Percentiles rank a stretch among this genome's conserved stretches.
Evolutionary conservation across 1,140 invertebrate genomes (phyloP).

Genomic region (Chionoecetes opilio): DNA sequence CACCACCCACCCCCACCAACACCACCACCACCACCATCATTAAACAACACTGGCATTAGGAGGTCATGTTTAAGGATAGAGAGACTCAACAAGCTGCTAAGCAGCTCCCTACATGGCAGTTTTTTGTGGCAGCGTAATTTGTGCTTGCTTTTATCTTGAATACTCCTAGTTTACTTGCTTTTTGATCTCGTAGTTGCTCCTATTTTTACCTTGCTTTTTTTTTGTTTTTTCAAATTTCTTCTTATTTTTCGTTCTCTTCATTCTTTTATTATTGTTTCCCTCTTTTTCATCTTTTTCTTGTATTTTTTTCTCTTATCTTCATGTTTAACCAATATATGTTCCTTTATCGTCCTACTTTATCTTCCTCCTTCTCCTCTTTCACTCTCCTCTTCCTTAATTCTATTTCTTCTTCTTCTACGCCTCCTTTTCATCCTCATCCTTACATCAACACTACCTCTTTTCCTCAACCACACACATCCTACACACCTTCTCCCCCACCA

Average conservation of each 20-base stretch:
- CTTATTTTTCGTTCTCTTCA: background rate
- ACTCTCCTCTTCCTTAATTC: background rate
- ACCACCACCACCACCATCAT: too few species aligned
- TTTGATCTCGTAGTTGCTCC: background rate
- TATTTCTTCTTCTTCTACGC: background rate
- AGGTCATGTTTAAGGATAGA: too few species aligned
- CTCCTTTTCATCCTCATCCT: background rate
- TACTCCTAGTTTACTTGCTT: background rate
- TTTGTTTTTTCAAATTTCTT: background rate
- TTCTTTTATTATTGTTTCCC: background rate
- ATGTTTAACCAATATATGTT: too few species aligned
- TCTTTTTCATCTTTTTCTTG: background rate
- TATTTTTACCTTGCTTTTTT: background rate
- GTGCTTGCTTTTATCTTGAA: too few species aligned
- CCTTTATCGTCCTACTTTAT: background rate
- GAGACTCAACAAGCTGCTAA: too few species aligned
- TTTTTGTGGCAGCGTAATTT: too few species aligned
- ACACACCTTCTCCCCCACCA: background rate
- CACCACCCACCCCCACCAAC: too few species aligned
- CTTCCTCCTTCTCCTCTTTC: background rate
- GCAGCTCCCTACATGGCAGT: too few species aligned
- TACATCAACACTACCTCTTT: background rate
- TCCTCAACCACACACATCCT: background rate
- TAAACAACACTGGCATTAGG: too few species aligned
- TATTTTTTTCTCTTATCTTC: background rate